Base-by-base conservation (phyloP, 2,888 invertebrate species). In the Archaeoteleia sp. region DNA sequence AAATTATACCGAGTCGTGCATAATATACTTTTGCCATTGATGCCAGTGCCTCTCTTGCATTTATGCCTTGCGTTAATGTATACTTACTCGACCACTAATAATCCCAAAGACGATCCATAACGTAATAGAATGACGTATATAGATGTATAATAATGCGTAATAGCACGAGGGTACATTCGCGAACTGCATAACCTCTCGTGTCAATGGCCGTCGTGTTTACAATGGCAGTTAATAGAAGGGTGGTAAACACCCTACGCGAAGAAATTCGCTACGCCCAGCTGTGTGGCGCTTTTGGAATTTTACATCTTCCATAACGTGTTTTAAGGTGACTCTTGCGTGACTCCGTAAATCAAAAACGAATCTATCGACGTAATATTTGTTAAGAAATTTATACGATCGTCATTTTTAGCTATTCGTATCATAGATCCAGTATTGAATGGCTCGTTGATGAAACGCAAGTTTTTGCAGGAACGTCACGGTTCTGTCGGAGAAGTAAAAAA, bases 251-350 rank as follows among this genome's bases (percentile, higher is more conserved):
- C 78, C 74, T 69, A 63, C 72, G 71, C 58, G 71, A 78, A 73
- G 68, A 71, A 73, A 85, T 85, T 85, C 77, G 84, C 75, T 65
- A 84, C 81, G 84, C 83, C 75, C 84, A 85, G 84, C 84, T 85
- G 84, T 70, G 74, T 63, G 70, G 65, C 67, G 68, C n/a, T n/a
- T 62, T 69, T 57, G 66, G 54, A 66, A 62, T 51, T 67, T 57
- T 43, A 58, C 69, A n/a, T 42, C 9, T n/a, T n/a, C n/a, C n/a
- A n/a, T n/a, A n/a, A n/a, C n/a, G n/a, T n/a, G n/a, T n/a, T n/a
- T n/a, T n/a, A n/a, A n/a, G n/a, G n/a, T n/a, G n/a, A n/a, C n/a
- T n/a, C n/a, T n/a, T n/a, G n/a, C n/a, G n/a, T n/a, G n/a, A n/a
- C n/a, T n/a, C n/a, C n/a, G n/a, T n/a, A n/a, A n/a, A n/a, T n/a